phyloP scores from a whole-genome alignment of 2,797 vertebrate species.

The Myiothlypis coronata region DNA sequence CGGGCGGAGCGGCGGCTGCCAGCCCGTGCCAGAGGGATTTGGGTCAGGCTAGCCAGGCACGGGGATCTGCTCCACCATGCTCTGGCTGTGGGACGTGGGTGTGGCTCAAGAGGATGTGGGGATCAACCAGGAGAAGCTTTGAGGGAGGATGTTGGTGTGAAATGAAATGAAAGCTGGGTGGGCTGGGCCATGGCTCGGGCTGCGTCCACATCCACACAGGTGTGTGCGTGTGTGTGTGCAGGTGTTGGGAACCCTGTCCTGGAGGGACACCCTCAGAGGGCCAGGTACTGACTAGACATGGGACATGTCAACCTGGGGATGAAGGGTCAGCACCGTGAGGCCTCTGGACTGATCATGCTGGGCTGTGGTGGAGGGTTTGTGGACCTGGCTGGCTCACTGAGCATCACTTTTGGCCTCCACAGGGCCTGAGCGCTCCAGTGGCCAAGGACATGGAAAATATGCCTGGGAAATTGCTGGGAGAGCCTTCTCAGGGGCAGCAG shows the following conservation, averaged over 20 bases:
- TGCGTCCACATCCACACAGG: not conserved
- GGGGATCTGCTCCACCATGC: not conserved
- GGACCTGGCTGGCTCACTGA: not conserved
- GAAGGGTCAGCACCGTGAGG: not conserved
- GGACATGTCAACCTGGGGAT: not conserved
- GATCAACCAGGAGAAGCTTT: not conserved
- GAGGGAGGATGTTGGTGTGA: not conserved
- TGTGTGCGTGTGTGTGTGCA: not conserved
- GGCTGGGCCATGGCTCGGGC: fast-evolving
- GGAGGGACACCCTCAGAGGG: not conserved
- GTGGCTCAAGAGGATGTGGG: not conserved
- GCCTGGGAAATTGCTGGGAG: not conserved
- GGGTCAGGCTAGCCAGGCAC: conserved; percentile 20
- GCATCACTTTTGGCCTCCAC: not conserved
- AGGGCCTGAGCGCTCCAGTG: not conserved
- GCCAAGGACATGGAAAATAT: not conserved
- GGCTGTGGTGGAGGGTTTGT: not conserved
- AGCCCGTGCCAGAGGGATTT: not conserved
- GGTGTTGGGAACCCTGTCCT: not conserved
- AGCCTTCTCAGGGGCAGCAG: conserved; percentile 19
- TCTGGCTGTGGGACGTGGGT: not conserved
- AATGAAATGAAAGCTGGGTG: not conserved
- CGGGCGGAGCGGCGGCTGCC: not conserved
- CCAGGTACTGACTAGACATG: not conserved
- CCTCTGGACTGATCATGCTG: not conserved